Base-by-base conservation (phyloP, 2,113 vertebrate species). In the Polypterus senegalus region DNA sequence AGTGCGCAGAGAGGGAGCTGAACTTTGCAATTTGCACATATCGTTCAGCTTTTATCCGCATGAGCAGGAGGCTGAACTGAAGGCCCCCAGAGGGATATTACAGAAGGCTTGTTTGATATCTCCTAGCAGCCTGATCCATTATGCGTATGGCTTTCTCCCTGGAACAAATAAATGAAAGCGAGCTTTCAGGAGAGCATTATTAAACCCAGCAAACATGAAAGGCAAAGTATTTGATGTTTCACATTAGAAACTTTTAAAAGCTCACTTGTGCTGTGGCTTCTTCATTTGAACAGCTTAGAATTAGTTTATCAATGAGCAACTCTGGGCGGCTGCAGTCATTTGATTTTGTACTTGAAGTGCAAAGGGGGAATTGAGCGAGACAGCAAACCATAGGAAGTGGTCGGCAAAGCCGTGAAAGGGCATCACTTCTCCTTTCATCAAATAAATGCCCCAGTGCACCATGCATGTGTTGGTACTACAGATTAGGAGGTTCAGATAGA, bases 71-170 rank as follows among this genome's bases (percentile, higher is more conserved):
- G 7, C 47, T 52, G 56, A 45, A 58, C 54, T 3, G 10, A 10
- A 59, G 3, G 56, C 6, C 54, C 27, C 54, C 11, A 7, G 47
- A 48, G 58, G 53, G 11, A 49, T 44, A 57, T 52, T 48, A 56
- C 45, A 66, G 60, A 6, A 7, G 45, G 60, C 8, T 55, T 52
- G 60, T 45, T 61, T 65, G 58, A 56, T 61, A 56, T 57, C 59
- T n/a, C 43, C 53, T 46, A 46, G 45, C 0, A 45, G 58, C 49
- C 63, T 55, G 53, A 7, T 10, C 48, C 48, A n/a, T 55, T 55
- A 62, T 27, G 46, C 9, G 51, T 6, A n/a, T 9, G 45, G 7
- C 47, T 43, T 59, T 51, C 44, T 7, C 44, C 47, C 47, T 47
- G 27, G 47, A 47, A 51, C 47, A 57, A 55, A 27, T 45, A 45